Percentiles rank a stretch among this genome's conserved stretches.
Conservation (phyloP, 2,888 invertebrate genomes). For the Eledona agricola region DNA sequence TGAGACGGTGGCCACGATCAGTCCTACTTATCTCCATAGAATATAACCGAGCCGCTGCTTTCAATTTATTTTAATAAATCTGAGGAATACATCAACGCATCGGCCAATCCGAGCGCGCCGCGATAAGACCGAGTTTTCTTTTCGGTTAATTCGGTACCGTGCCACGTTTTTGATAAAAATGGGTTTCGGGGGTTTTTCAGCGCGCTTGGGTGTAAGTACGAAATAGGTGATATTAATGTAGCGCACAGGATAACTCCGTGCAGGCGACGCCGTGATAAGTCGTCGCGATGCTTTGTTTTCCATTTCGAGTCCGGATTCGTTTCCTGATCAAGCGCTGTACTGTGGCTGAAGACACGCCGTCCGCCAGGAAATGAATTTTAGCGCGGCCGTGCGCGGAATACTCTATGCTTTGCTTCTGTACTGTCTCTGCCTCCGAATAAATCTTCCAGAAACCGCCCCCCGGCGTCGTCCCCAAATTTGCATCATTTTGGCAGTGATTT, state of each 20-base stretch:
- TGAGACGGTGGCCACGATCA: constrained; percentile 56
- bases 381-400: constrained; percentile 53
- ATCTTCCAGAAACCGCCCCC: no score
- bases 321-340: constrained; percentile 56
- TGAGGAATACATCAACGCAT: constrained; percentile 60
- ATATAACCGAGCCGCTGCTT: constrained; percentile 58
- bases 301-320: constrained; percentile 60
- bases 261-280: constrained; percentile 47
- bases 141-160: constrained; percentile 27
- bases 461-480: no score
- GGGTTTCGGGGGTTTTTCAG: not conserved
- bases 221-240: constrained; percentile 39
- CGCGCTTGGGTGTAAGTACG: constrained; percentile 8
- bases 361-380: constrained; percentile 62
- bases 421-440: constrained; percentile 29
- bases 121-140: constrained; percentile 45
- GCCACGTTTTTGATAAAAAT: not conserved
- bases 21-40: constrained; percentile 55
- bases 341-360: constrained; percentile 58
- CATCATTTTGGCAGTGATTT: no score
- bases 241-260: constrained; percentile 38
- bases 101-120: constrained; percentile 59
- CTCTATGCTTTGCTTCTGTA: constrained; percentile 35
- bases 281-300: constrained; percentile 56
- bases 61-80: constrained; percentile 65